Base-by-base conservation (phyloP, 2,113 vertebrate species). In the Anhinga anhinga region DNA sequence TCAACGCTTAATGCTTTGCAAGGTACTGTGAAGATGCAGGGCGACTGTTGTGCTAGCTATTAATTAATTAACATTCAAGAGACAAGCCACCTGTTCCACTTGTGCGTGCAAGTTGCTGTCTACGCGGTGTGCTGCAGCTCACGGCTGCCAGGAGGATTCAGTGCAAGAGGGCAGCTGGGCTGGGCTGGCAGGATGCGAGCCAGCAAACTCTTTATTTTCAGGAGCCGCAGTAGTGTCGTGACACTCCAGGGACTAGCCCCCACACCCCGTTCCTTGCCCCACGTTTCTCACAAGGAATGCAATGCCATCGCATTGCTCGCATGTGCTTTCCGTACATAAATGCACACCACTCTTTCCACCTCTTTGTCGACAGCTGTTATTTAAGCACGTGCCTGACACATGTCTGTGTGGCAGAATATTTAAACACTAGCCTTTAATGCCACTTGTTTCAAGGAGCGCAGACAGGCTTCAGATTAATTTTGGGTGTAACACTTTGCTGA, bases 41-140 rank as follows among this genome's bases (percentile, higher is more conserved):
- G 0, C 0, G 1, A 25, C 82, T 7, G 34, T 65, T 53, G 44
- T 10, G 21, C 32, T 49, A 62, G 36, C 69, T 53, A 21, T 7
- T 87, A 26, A 32, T 78, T 91, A 82, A 89, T 91, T 95, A 87
- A 76, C 78, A 90, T 90, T 91, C 91, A 69, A 9, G 66, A 62
- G 79, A 88, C 85, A 45, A 92, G 74, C 34, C 0, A 1, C 27
- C 0, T 0, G 63, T 93, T 95, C 87, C 92, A 83, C 79, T 92
- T 8, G 25, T 1, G 0, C 4, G 61, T 93, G 59, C 86, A 47
- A 50, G 69, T 26, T 74, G 27, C 38, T 79, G 9, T 67, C 61
- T 15, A 23, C 2, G 0, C 2, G 3, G 23, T 25, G 77, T 3
- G 53, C 82, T 53, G 42, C 86, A 32, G 77, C 86, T 92, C 50